Base-by-base conservation (phyloP, 2,888 invertebrate genomes). In the Siphlonurus alternatus region DNA sequence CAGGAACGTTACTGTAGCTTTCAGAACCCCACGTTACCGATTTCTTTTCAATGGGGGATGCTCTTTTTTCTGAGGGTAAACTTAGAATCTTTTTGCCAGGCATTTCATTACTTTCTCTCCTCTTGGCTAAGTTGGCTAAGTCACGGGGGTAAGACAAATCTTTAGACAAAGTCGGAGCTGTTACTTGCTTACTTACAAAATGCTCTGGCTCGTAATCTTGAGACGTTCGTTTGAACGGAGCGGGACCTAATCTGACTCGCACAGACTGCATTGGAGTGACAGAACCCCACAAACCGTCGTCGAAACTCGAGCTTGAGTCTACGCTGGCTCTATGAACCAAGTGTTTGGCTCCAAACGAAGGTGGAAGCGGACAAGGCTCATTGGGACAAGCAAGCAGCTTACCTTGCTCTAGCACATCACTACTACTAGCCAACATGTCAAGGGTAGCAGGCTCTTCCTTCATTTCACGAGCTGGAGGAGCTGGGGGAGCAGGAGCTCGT, bases 401-500 rank as follows among this genome's bases (percentile, higher is more conserved):
- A 56, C 56, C 56, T 56, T n/a, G 5, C 20, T 56, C 56, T 56
- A 56, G 56, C 56, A 56, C 56, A 56, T 20, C 20, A 56, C 56
- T 56, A 56, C 56, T 56, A 20, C n/a, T 56, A 56, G 56, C 5
- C 7, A n/a, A 7, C 7, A 7, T 56, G 15, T 10, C 38, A 10
- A 38, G n/a, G 53, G 53, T 7, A n/a, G 22, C 19, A 22, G 56
- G 7, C 7, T 22, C 22, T 5, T n/a, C 19, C 7, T 60, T 59
- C 25, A 23, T 24, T 59, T 60, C 18, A 73, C 69, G 7, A 71
- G 72, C 18, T 10, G 75, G 74, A 53, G 79, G 77, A 15, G 80
- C 79, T 20, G 79, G 78, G 24, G 80, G 81, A 1, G 64, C 64
- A 10, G 83, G 82, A 15, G 80, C 79, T 69, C 81, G 79, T 72